Conservation (phyloP, 2,113 vertebrate species). For the Ia io region DNA sequence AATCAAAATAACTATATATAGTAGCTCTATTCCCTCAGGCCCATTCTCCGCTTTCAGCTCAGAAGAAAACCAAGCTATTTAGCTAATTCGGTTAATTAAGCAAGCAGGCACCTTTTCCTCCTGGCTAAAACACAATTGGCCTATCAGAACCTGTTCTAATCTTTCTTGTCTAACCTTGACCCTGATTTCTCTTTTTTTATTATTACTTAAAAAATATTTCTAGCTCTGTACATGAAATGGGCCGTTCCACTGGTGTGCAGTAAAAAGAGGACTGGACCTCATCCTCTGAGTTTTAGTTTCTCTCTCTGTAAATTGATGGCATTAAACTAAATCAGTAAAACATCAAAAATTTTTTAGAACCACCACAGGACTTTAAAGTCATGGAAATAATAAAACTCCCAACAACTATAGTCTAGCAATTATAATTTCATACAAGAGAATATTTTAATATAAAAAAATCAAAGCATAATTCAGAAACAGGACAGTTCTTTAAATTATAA, state of each 20-base stretch:
- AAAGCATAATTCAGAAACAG: background rate
- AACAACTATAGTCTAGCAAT: background rate
- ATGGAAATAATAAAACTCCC: background rate
- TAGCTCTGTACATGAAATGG: background rate
- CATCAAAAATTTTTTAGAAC: background rate
- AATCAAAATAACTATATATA: background rate
- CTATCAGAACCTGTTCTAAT: background rate
- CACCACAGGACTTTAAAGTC: background rate
- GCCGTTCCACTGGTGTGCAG: background rate
- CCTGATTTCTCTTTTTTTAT: conserved; percentile 27
- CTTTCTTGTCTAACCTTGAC: conserved; percentile 1
- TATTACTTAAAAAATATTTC: background rate
- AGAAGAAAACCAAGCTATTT: conserved; percentile 22
- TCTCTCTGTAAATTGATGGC: background rate
- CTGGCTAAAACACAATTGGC: background rate
- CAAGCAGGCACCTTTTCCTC: background rate
- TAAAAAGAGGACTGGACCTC: background rate
- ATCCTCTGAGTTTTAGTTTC: background rate
- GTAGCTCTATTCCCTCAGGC: background rate
- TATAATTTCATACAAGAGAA: background rate
- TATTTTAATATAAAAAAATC: background rate
- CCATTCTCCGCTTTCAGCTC: conserved; percentile 2
- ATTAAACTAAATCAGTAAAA: background rate
- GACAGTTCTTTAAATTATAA: background rate
- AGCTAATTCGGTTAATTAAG: conserved; percentile 18